Percentiles rank a stretch among this genome's conserved stretches.
Evolutionary conservation across 1,140 invertebrate genomes (phyloP).

Genomic region (Hylyphantes graminicola): DNA sequence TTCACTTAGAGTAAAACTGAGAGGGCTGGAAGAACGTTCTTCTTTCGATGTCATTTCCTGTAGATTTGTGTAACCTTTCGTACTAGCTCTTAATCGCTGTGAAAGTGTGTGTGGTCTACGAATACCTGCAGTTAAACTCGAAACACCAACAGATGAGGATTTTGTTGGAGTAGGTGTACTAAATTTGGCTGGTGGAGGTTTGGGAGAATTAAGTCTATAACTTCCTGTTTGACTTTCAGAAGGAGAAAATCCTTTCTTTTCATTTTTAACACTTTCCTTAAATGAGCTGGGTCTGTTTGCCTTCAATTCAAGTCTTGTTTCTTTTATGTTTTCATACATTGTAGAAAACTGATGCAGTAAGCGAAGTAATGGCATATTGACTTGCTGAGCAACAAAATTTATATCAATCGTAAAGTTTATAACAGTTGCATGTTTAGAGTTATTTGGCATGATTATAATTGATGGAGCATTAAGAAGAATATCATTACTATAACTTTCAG

Average conservation of each 20-base stretch:
- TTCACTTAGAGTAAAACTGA: conserved; percentile 64
- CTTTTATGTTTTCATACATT: conserved; percentile 97
- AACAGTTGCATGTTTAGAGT: conserved; percentile 82
- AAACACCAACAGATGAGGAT: conserved; percentile 34
- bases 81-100: conserved; percentile 59
- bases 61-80: conserved; percentile 62
- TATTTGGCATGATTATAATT: conserved; percentile 58
- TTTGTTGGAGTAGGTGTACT: conserved; percentile 47
- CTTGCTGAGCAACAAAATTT: conserved; percentile 87
- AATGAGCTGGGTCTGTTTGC: conserved; percentile 72
- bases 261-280: conserved; percentile 53
- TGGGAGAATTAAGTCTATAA: conserved; percentile 52
- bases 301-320: conserved; percentile 87
- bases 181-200: conserved; percentile 39
- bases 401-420: conserved; percentile 89
- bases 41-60: conserved; percentile 59
- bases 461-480: conserved; percentile 21
- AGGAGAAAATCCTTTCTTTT: conserved; percentile 59
- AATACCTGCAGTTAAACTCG: conserved; percentile 54
- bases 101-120: conserved; percentile 59
- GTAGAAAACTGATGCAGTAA: conserved; percentile 95
- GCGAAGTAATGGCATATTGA: conserved; percentile 94
- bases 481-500: conserved; percentile 44
- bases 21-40: conserved; percentile 53
- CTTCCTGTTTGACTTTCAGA: conserved; percentile 61